Evolutionary conservation across 2,797 vertebrate species (phyloP).

Genomic region (Lerista edwardsae): DNA sequence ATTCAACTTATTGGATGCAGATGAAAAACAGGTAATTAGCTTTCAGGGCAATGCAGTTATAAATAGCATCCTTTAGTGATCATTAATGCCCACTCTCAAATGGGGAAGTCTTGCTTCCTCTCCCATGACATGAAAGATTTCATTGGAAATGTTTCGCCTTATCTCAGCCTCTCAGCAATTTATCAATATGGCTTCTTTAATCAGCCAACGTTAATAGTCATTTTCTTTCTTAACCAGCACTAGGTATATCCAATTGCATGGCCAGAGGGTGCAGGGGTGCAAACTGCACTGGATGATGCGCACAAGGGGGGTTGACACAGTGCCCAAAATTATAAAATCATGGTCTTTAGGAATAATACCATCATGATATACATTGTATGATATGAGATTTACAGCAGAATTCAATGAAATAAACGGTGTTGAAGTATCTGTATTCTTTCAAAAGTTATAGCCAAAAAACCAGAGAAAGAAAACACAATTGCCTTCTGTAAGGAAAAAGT

Average conservation of each 20-base stretch:
- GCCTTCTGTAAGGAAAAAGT: too few species aligned
- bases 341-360: too few species aligned
- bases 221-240: slow-evolving; percentile 63
- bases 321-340: too few species aligned
- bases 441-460: too few species aligned
- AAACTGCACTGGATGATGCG: too few species aligned
- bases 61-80: slow-evolving; percentile 66
- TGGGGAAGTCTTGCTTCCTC: slow-evolving; percentile 64
- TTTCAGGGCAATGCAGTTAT: slow-evolving; percentile 66
- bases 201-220: slow-evolving; percentile 59
- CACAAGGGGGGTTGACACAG: too few species aligned
- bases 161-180: slow-evolving; percentile 60
- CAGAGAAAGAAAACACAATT: too few species aligned
- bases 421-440: too few species aligned
- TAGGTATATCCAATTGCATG: slow-evolving; percentile 43
- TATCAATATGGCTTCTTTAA: slow-evolving; percentile 69
- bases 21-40: slow-evolving; percentile 68
- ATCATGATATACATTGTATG: too few species aligned
- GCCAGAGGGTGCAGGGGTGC: too few species aligned
- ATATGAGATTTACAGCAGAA: too few species aligned
- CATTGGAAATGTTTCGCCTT: slow-evolving; percentile 64
- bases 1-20: slow-evolving; percentile 42
- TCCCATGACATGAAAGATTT: slow-evolving; percentile 74
- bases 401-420: too few species aligned
- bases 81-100: slow-evolving; percentile 56